phyloP scores from a whole-genome alignment of 2,113 vertebrate genomes.

The Australoheros scitulus region DNA sequence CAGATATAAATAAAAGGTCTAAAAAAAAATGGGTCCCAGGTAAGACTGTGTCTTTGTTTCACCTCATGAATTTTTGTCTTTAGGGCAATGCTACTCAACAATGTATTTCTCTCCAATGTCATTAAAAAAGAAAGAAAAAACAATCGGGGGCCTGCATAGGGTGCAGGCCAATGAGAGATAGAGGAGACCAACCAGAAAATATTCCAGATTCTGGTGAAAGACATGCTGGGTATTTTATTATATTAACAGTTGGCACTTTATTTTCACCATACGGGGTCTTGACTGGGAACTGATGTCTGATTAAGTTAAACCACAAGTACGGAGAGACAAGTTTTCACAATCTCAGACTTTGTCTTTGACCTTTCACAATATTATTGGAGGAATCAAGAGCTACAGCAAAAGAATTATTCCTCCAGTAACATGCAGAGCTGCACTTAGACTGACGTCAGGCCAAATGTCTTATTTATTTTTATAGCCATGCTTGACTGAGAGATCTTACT shows the following conservation, averaged over 20 bases:
- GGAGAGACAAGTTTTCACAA: background rate
- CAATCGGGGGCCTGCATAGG: background rate
- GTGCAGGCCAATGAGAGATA: background rate
- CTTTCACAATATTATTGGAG: slow-evolving; percentile 12
- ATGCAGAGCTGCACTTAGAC: slow-evolving; percentile 1
- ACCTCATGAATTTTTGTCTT: background rate
- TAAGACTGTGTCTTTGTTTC: background rate
- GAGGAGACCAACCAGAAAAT: slow-evolving; percentile 40
- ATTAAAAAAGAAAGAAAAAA: background rate
- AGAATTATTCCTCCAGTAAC: background rate
- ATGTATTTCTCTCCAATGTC: background rate
- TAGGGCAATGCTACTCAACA: background rate
- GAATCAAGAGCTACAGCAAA: slow-evolving; percentile 2
- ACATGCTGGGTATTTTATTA: slow-evolving; percentile 41
- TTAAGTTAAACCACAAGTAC: slow-evolving; percentile 15
- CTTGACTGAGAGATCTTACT: slow-evolving; percentile 10
- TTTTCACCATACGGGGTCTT: slow-evolving; percentile 38
- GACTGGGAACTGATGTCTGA: slow-evolving; percentile 28
- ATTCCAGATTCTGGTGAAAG: slow-evolving; percentile 10
- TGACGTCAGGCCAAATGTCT: slow-evolving; percentile 29
- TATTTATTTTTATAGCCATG: slow-evolving; percentile 21
- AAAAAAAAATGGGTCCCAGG: background rate
- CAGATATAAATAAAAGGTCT: background rate
- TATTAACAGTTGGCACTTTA: slow-evolving; percentile 44
- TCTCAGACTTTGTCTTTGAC: slow-evolving; percentile 33